A percentile compares a stretch with the other conserved stretches of the same genome.
phyloP scores from a whole-genome alignment of 30 jellyfish, hydroid and myxozoan genomes.

The Aurelia coerulea region DNA sequence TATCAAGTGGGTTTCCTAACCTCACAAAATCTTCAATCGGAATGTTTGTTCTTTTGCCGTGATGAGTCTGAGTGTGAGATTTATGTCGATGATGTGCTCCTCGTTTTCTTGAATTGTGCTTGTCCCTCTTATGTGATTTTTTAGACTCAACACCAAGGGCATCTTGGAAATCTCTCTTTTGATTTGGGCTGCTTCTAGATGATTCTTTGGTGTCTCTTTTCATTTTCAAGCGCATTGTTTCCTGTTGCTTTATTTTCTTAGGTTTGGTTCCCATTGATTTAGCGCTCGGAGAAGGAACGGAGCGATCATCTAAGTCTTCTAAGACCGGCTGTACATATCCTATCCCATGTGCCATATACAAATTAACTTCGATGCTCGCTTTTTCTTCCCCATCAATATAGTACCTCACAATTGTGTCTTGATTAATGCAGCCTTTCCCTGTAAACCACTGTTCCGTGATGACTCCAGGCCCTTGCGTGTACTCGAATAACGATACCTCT shows the following conservation, averaged over 20 bases:
- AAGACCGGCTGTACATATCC: slow-evolving; percentile 35
- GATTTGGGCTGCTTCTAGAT: not conserved
- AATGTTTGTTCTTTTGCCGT: too few species aligned
- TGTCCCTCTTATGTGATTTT: too few species aligned
- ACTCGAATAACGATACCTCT: slow-evolving; percentile 57
- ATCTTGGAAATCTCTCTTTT: not conserved
- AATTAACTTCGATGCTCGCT: slow-evolving; percentile 71
- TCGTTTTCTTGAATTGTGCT: too few species aligned
- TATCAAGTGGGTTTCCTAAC: too few species aligned
- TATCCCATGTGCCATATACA: slow-evolving; percentile 82
- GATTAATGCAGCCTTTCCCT: slow-evolving; percentile 75
- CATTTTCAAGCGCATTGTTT: slow-evolving; percentile 7
- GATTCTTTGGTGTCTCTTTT: not conserved
- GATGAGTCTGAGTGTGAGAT: too few species aligned
- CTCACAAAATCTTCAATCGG: too few species aligned
- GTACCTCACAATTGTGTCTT: slow-evolving; percentile 70
- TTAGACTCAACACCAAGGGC: too few species aligned
- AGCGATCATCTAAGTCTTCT: not conserved
- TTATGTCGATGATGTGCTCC: too few species aligned
- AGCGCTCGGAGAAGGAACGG: too few species aligned
- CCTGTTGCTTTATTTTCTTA: not conserved
- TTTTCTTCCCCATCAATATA: slow-evolving; percentile 74
- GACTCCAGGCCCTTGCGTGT: slow-evolving; percentile 85
- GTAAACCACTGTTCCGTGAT: slow-evolving; percentile 94
- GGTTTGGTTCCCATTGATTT: not conserved